phyloP scores from a whole-genome alignment of 1,140 invertebrate genomes.

The Scylla paramamosain region DNA sequence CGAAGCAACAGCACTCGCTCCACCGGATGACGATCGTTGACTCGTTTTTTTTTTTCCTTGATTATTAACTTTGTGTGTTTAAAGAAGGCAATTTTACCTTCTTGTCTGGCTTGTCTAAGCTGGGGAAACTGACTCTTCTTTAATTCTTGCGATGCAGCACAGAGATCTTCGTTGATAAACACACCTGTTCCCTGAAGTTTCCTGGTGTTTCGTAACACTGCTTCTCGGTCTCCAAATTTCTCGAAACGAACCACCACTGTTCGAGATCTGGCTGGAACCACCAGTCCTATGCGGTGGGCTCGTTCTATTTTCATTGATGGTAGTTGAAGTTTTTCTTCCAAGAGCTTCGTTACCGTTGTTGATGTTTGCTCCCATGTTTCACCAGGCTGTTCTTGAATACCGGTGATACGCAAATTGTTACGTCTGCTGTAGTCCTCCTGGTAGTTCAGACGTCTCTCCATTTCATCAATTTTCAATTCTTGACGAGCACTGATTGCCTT shows the following conservation, averaged over 20 bases:
- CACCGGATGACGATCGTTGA: background rate
- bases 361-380: conserved; percentile 34
- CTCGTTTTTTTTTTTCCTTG: conserved; percentile 3
- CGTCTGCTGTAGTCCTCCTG: conserved; percentile 40
- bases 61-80: conserved; percentile 36
- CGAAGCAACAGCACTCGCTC: too few relatives aligned
- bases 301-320: conserved; percentile 1
- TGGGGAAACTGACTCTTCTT: conserved; percentile 28
- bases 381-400: background rate
- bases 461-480: too few relatives aligned
- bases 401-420: conserved; percentile 35
- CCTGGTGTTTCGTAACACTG: background rate
- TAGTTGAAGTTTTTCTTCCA: background rate
- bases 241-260: background rate
- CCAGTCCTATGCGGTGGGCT: conserved; percentile 41
- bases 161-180: conserved; percentile 48
- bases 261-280: background rate
- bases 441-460: background rate
- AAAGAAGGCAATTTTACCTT: conserved; percentile 47
- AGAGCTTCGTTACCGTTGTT: background rate
- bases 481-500: too few relatives aligned
- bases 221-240: conserved; percentile 34
- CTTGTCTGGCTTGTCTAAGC: background rate
- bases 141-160: conserved; percentile 36
- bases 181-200: conserved; percentile 36